Evolutionary conservation across 1,140 invertebrate genomes (phyloP).

Genomic region (Nasonia vitripennis): DNA sequence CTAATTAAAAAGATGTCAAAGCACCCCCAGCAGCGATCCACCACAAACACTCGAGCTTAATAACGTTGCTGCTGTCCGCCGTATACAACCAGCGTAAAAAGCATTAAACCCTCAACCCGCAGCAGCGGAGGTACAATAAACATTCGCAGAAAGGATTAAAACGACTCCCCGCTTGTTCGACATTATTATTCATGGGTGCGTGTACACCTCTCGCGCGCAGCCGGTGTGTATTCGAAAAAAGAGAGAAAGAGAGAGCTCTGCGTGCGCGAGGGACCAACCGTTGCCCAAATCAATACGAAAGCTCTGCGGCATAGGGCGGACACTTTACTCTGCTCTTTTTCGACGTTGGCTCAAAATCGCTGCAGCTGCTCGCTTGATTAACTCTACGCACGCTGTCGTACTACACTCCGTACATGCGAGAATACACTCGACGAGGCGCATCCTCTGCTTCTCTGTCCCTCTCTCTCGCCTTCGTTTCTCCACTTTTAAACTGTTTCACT

Average conservation of each 20-base stretch:
- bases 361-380: slow-evolving; percentile 23
- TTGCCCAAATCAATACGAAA: slow-evolving; percentile 39
- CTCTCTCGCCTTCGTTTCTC: slow-evolving; percentile 1
- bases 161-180: not conserved
- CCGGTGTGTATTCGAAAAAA: not conserved
- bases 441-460: not conserved
- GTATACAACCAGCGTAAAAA: no score
- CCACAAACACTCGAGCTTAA: no score
- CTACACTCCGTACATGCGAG: no score
- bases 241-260: not conserved
- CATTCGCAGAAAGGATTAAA: not conserved
- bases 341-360: not conserved
- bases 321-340: not conserved
- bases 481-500: slow-evolving; percentile 2
- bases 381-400: not conserved
- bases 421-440: not conserved
- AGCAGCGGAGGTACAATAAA: not conserved
- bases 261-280: not conserved
- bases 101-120: no score
- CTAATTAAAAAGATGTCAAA: no score
- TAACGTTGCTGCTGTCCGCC: no score
- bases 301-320: not conserved
- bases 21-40: no score
- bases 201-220: no score
- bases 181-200: not conserved